phyloP scores from a whole-genome alignment of 1,140 invertebrate species.

The Globodera ellingtonae region DNA sequence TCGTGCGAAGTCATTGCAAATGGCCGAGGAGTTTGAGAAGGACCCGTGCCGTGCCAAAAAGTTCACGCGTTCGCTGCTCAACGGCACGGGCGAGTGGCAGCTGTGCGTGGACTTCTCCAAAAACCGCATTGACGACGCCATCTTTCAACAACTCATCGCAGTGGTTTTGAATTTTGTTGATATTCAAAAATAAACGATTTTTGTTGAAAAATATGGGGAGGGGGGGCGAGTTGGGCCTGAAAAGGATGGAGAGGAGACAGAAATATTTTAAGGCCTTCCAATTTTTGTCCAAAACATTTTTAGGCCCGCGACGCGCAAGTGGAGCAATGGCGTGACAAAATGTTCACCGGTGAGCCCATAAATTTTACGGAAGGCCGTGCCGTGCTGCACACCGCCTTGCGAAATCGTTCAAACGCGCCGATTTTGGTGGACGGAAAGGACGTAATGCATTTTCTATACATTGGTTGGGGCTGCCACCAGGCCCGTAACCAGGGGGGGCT shows the following conservation, averaged over 20 bases:
- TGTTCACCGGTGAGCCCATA: slow-evolving; percentile 92
- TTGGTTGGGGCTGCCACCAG: neutral
- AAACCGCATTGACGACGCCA: slow-evolving; percentile 82
- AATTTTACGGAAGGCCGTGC: slow-evolving; percentile 96
- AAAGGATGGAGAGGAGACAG: no score
- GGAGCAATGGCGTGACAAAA: slow-evolving; percentile 66
- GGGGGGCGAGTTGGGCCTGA: neutral
- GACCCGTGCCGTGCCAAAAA: slow-evolving; percentile 61
- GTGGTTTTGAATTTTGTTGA: slow-evolving; percentile 70
- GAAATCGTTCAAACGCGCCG: slow-evolving; percentile 79
- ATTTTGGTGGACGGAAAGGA: slow-evolving; percentile 86
- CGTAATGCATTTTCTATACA: slow-evolving; percentile 67
- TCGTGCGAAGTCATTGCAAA: slow-evolving; percentile 45
- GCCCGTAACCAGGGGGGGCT: no score
- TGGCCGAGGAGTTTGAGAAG: slow-evolving; percentile 49
- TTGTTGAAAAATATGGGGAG: neutral
- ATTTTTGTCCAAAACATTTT: neutral
- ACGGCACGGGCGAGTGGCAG: slow-evolving; percentile 47
- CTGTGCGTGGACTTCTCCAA: slow-evolving; percentile 93
- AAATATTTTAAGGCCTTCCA: no score
- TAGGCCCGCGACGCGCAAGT: slow-evolving; percentile 23
- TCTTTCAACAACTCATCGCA: slow-evolving; percentile 76
- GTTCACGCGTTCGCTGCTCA: slow-evolving; percentile 50
- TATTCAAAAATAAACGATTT: neutral
- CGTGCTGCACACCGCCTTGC: slow-evolving; percentile 89